phyloP scores from a whole-genome alignment of 64 coral and sea anemone genomes.

The Anthopleura sola region DNA sequence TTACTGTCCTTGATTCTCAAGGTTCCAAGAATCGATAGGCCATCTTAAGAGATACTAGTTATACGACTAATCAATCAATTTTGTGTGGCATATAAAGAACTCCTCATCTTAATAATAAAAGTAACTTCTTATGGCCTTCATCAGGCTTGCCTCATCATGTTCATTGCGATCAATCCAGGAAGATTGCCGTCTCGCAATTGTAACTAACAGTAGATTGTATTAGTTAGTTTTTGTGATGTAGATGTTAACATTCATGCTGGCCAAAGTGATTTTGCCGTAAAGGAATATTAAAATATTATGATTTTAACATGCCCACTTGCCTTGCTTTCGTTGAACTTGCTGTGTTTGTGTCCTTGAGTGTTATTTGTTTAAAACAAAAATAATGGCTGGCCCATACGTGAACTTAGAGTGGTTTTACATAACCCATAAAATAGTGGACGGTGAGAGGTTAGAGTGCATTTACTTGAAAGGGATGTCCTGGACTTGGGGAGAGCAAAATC shows the following conservation, averaged over 20 bases:
- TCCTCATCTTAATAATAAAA: too few relatives aligned
- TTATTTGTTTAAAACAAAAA: too few relatives aligned
- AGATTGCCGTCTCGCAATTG: neutral
- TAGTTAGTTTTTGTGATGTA: neutral
- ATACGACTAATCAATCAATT: neutral
- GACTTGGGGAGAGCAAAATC: too few relatives aligned
- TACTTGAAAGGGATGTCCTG: too few relatives aligned
- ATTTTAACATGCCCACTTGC: neutral
- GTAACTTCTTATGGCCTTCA: too few relatives aligned
- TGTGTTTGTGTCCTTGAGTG: too few relatives aligned
- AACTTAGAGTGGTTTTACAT: too few relatives aligned
- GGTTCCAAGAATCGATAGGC: neutral
- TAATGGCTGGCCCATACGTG: too few relatives aligned
- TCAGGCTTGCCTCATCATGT: too few relatives aligned
- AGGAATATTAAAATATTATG: slow-evolving; percentile 35
- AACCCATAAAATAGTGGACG: too few relatives aligned
- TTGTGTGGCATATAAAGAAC: neutral
- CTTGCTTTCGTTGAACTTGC: neutral
- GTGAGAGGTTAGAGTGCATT: too few relatives aligned
- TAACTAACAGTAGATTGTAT: neutral
- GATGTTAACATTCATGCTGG: neutral
- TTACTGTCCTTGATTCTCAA: neutral
- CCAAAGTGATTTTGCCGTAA: slow-evolving; percentile 33
- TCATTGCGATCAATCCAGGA: neutral
- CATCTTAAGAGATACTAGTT: neutral